Conservation (phyloP, 2,113 vertebrate species). For the Sclerurus mexicanus region DNA sequence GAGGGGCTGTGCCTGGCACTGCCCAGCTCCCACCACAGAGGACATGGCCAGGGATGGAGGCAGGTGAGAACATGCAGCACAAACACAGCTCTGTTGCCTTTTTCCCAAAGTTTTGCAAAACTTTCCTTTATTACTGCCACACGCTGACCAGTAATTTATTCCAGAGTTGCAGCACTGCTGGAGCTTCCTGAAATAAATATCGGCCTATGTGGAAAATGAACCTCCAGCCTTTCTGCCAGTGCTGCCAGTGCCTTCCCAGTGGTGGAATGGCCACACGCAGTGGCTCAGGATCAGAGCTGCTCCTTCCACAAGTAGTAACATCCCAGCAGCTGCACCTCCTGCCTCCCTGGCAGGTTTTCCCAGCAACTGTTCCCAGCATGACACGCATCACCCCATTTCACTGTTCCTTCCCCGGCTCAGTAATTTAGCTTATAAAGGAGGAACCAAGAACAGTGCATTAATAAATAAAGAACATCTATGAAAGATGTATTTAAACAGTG, state of each 20-base stretch:
- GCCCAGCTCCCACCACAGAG: neutral
- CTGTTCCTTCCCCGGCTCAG: neutral
- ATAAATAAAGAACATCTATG: neutral
- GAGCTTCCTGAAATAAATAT: neutral
- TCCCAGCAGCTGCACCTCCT: neutral
- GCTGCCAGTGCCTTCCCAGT: neutral
- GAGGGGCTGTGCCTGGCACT: neutral
- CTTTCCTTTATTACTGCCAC: neutral
- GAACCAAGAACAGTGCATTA: neutral
- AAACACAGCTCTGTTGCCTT: rapidly evolving
- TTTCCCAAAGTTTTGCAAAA: neutral
- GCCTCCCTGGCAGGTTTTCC: neutral
- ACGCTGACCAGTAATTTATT: neutral
- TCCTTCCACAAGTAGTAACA: neutral
- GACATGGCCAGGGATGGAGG: rapidly evolving
- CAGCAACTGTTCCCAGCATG: neutral
- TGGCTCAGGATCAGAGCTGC: neutral
- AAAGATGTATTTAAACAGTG: neutral
- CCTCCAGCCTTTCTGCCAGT: neutral
- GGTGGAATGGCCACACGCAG: rapidly evolving
- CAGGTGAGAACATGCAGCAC: neutral
- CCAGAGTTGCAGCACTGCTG: neutral
- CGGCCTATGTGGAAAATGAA: rapidly evolving
- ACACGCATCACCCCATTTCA: neutral
- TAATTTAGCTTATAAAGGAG: neutral